These are phyloP conservation scores for Egretta garzetta DNA, from an alignment of 2,113 vertebrate genomes.

Conservation along the genomic window DNA sequence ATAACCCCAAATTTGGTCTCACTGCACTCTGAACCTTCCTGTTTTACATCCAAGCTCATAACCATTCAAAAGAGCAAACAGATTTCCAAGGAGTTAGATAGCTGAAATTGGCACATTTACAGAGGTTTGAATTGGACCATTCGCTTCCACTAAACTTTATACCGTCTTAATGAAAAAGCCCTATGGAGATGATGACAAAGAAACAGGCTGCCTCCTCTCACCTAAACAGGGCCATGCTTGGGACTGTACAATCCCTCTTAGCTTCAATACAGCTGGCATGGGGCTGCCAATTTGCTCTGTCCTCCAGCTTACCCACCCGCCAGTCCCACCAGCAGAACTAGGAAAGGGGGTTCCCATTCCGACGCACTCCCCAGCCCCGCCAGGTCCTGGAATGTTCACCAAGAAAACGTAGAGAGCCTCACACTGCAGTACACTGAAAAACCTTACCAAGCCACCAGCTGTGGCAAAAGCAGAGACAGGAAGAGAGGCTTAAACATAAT, in stretches of 20 bases:
- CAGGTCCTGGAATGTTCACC: not conserved
- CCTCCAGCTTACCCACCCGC: not conserved
- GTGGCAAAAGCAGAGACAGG: not conserved
- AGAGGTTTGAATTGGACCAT: not conserved
- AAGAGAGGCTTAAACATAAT: not conserved
- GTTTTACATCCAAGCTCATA: not conserved
- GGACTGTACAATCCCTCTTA: not conserved
- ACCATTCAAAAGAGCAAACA: not conserved
- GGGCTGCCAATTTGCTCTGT: not conserved
- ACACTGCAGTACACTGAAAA: not conserved
- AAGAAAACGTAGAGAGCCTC: not conserved
- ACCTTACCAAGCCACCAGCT: not conserved
- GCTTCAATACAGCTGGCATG: accelerated
- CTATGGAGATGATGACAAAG: not conserved
- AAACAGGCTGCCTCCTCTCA: not conserved
- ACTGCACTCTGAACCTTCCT: not conserved
- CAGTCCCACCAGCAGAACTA: not conserved
- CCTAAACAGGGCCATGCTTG: not conserved
- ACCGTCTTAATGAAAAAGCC: not conserved
- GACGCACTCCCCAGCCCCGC: not conserved
- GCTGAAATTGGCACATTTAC: not conserved
- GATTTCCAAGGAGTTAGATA: not conserved
- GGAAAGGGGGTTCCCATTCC: not conserved
- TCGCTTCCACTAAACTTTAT: not conserved
- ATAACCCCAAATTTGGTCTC: not conserved